These are phyloP conservation scores for Dasyornis broadbenti DNA, from an alignment of 2,113 vertebrate genomes.

Conservation along the genomic window DNA sequence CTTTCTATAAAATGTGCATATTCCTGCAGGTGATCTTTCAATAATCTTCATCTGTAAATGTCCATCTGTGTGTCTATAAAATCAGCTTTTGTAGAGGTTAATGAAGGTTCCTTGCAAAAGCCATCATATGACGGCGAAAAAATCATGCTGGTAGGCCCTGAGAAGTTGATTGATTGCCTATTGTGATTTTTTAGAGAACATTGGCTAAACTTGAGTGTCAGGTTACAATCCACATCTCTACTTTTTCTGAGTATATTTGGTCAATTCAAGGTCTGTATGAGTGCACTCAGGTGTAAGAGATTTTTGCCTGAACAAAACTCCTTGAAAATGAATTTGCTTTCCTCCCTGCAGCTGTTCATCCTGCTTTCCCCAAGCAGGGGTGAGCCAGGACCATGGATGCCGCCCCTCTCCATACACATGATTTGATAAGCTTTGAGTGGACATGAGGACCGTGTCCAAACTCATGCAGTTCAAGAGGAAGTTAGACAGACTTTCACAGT, in stretches of 20 bases:
- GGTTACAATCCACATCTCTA: neutral
- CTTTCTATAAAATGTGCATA: neutral
- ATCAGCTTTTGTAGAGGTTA: neutral
- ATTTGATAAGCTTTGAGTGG: neutral
- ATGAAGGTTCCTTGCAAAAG: neutral
- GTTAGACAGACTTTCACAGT: neutral
- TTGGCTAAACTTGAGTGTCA: neutral
- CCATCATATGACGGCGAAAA: neutral
- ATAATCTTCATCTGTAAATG: neutral
- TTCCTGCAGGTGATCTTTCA: neutral
- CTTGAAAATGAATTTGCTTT: neutral
- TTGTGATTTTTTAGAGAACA: neutral
- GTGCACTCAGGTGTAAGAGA: neutral
- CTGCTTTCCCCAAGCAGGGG: neutral
- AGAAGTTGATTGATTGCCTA: neutral
- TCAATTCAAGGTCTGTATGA: neutral
- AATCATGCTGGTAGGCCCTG: neutral
- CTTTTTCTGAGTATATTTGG: neutral
- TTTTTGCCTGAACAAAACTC: accelerated
- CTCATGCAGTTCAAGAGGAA: accelerated
- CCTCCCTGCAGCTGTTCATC: accelerated
- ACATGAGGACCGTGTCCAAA: too few species aligned
- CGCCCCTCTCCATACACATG: accelerated
- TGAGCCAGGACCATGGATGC: accelerated
- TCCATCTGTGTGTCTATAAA: neutral